Evolutionary conservation across 2,797 vertebrate species (phyloP).

Genomic region (Gambelia wislizenii): DNA sequence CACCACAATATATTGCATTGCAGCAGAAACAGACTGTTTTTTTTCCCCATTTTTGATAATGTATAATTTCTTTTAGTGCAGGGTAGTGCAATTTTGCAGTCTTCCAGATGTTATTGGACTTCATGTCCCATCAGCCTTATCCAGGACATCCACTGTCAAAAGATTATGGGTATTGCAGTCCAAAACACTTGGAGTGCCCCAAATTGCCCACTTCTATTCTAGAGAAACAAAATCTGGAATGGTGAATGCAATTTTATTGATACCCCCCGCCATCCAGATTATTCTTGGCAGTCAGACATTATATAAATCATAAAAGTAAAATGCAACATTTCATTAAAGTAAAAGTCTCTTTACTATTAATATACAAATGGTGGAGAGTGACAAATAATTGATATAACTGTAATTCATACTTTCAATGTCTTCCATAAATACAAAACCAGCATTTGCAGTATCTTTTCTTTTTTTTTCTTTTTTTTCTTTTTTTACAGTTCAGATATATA

Average conservation of each 20-base stretch:
- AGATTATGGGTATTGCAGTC: background rate
- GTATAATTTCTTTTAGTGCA: background rate
- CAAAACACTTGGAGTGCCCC: background rate
- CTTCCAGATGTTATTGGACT: background rate
- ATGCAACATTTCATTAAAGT: constrained; percentile 81
- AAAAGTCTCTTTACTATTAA: constrained; percentile 87
- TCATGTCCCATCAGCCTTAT: background rate
- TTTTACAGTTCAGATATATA: constrained; percentile 82
- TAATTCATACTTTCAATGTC: constrained; percentile 84
- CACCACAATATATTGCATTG: background rate
- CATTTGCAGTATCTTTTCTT: constrained; percentile 78
- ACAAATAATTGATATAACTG: constrained; percentile 82
- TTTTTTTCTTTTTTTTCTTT: constrained; percentile 70
- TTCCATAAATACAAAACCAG: constrained; percentile 87
- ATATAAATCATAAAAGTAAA: constrained; percentile 74
- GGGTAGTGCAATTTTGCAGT: too few relatives aligned
- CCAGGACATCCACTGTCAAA: background rate
- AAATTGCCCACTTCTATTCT: background rate
- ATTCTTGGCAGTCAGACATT: constrained; percentile 53
- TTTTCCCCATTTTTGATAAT: constrained; percentile 22
- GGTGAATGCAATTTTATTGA: background rate
- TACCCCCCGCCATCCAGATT: constrained; percentile 23
- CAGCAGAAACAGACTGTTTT: constrained; percentile 4
- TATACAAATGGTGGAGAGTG: constrained; percentile 86
- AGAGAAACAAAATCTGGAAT: background rate